Percentiles rank a stretch among this genome's conserved stretches.
These are phyloP conservation scores for Anniella stebbinsi DNA, from an alignment of 2,797 vertebrate genomes.

Conservation along the genomic window DNA sequence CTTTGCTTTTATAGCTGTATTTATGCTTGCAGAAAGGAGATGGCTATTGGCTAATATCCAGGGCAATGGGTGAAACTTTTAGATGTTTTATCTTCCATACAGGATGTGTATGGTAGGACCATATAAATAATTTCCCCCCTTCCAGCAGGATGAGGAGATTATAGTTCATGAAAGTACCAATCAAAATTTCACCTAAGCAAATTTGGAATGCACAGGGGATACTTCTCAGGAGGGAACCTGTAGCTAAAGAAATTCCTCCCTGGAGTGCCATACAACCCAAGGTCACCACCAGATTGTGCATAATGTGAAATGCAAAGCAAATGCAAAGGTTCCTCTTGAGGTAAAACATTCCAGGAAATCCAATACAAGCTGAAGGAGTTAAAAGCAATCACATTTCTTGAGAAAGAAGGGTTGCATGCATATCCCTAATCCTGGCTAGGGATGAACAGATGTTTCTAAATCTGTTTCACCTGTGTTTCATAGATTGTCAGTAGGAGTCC, in stretches of 20 bases:
- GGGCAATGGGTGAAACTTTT: background rate
- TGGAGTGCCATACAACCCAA: background rate
- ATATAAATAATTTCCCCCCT: conserved; percentile 25
- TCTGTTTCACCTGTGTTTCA: too few relatives aligned
- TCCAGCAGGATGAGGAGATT: conserved; percentile 33
- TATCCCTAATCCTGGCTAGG: background rate
- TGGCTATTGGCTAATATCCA: background rate
- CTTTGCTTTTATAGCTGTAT: background rate
- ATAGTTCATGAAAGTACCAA: background rate
- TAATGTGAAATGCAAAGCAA: background rate
- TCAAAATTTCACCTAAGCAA: background rate
- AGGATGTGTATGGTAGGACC: background rate
- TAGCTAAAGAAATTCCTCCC: background rate
- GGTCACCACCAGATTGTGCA: background rate
- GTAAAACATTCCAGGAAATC: background rate
- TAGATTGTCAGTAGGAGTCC: too few relatives aligned
- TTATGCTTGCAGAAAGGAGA: background rate
- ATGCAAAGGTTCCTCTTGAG: background rate
- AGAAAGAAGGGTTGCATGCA: background rate
- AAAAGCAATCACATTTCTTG: too few relatives aligned
- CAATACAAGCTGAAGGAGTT: background rate
- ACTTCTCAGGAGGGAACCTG: background rate
- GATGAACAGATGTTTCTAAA: too few relatives aligned
- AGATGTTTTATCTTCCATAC: background rate
- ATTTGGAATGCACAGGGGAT: background rate